A percentile compares a stretch with the other conserved stretches of the same genome.
phyloP scores from a whole-genome alignment of 1,140 invertebrate species.

The Ericerus pela region DNA sequence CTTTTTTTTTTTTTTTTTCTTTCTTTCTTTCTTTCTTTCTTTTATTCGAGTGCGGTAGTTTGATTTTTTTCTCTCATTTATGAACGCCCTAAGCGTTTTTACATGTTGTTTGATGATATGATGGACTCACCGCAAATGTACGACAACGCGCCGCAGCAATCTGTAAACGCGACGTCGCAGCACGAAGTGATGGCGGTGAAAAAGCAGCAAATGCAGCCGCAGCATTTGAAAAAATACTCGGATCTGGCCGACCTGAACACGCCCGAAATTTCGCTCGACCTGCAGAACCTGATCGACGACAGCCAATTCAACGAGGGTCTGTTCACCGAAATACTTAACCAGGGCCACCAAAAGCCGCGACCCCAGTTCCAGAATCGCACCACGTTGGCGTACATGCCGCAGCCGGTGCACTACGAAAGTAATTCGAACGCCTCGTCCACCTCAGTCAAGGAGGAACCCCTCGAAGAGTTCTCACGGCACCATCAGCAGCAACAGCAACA shows the following conservation, averaged over 20 bases:
- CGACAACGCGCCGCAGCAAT: conserved; percentile 20
- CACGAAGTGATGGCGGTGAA: conserved; percentile 19
- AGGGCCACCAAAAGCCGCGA: conserved; percentile 35
- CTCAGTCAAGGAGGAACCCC: conserved; percentile 66
- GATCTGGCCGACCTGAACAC: conserved; percentile 74
- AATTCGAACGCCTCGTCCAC: conserved; percentile 39
- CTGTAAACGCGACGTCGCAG: conserved; percentile 16
- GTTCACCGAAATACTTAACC: conserved; percentile 56
- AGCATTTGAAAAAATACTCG: conserved; percentile 24
- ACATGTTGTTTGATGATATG: conserved; percentile 8
- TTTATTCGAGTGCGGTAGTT: too few relatives aligned
- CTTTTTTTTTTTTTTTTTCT: not conserved
- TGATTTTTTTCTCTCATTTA: too few relatives aligned
- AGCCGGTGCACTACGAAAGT: conserved; percentile 56
- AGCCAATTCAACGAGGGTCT: conserved; percentile 65
- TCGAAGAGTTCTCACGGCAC: conserved; percentile 40
- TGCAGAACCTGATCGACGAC: conserved; percentile 78
- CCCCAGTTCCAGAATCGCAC: conserved; percentile 39
- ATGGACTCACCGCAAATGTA: conserved; percentile 26
- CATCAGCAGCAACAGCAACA: conserved; percentile 13
- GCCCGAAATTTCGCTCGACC: conserved; percentile 73
- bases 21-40: not conserved
- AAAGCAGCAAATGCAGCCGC: conserved; percentile 20
- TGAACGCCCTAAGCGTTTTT: not conserved
- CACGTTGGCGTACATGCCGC: conserved; percentile 72